These are phyloP conservation scores for Ceyx melanurus DNA, from an alignment of 2,113 vertebrate genomes.

Conservation along the genomic window DNA sequence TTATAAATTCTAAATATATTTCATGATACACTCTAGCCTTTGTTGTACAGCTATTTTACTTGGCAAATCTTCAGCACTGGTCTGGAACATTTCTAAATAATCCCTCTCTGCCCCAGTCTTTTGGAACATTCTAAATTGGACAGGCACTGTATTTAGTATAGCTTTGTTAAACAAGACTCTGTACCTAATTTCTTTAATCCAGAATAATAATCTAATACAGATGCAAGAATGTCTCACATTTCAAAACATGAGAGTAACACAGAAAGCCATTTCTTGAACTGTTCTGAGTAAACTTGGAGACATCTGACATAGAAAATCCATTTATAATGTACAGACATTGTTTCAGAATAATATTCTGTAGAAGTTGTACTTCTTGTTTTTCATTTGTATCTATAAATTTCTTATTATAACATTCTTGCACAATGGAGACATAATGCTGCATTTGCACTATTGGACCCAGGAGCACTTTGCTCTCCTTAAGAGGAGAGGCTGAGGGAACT, in stretches of 20 bases:
- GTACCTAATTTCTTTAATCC: neutral
- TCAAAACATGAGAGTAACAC: neutral
- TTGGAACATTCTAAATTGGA: neutral
- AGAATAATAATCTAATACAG: neutral
- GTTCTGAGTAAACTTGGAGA: neutral
- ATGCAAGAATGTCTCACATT: neutral
- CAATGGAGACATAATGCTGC: neutral
- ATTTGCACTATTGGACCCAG: neutral
- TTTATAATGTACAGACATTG: constrained; percentile 24
- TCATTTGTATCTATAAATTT: neutral
- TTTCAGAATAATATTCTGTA: constrained; percentile 17
- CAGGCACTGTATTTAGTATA: neutral
- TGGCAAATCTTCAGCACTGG: neutral
- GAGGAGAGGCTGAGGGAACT: too few species aligned
- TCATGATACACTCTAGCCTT: neutral
- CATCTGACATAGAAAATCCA: neutral
- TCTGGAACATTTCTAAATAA: constrained; percentile 8
- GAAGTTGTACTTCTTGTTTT: neutral
- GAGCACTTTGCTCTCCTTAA: neutral
- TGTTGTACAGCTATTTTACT: neutral
- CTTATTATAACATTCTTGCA: neutral
- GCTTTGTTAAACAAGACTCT: neutral
- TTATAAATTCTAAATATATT: neutral
- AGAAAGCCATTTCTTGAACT: neutral
- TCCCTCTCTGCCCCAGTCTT: neutral